These are phyloP conservation scores for Drosophila picticornis DNA, from an alignment of 2,888 invertebrate species.

Conservation along the genomic window DNA sequence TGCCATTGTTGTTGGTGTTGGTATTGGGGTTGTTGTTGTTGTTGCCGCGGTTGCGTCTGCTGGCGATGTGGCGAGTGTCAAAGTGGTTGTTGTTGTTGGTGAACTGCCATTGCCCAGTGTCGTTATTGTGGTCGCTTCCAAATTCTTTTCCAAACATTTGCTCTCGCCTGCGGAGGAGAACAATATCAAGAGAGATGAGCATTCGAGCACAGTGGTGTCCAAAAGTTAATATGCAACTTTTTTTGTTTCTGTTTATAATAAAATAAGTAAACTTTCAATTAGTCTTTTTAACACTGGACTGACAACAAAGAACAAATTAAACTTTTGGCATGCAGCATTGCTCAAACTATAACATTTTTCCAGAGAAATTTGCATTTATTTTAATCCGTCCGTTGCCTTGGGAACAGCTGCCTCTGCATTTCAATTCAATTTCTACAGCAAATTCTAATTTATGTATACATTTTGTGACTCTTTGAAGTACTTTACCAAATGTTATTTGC, in stretches of 20 bases:
- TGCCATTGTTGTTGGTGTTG: constrained; percentile 19
- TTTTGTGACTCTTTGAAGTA: background rate
- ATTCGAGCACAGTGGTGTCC: background rate
- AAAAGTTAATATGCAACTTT: background rate
- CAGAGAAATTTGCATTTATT: background rate
- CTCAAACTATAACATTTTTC: background rate
- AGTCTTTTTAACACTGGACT: background rate
- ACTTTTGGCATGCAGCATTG: background rate
- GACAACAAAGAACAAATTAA: background rate
- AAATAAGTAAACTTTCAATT: background rate
- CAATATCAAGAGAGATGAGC: constrained; percentile 12
- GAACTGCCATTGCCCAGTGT: constrained; percentile 73
- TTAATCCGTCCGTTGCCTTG: background rate
- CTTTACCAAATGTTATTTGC: background rate
- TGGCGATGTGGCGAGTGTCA: constrained; percentile 65
- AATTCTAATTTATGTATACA: background rate
- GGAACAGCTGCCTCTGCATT: background rate
- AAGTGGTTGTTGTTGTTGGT: constrained; percentile 70
- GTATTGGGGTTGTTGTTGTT: constrained; percentile 14
- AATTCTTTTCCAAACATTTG: constrained; percentile 85
- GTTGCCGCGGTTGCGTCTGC: constrained; percentile 28
- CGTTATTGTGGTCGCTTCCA: constrained; percentile 74
- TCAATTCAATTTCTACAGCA: background rate
- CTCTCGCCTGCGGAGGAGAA: constrained; percentile 75
- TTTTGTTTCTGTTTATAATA: background rate